A percentile compares a stretch with the other conserved stretches of the same genome.
Conservation (phyloP, 2,797 vertebrate genomes). For the Anguilla marmorata region DNA sequence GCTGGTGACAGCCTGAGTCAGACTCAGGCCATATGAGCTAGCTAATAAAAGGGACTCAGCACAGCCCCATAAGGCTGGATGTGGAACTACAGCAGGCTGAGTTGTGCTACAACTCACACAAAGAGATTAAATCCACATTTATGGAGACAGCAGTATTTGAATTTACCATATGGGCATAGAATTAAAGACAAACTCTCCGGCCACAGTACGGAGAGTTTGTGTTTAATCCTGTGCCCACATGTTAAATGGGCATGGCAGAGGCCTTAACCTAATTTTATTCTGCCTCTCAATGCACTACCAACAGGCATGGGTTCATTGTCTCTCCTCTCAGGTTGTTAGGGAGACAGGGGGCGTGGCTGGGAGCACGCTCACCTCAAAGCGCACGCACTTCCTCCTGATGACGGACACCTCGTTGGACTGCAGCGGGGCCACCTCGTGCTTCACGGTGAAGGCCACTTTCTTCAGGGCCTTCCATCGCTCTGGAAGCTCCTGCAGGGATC, state of each 20-base stretch:
- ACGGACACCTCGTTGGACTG: conserved; percentile 84
- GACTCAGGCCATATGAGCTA: conserved; percentile 60
- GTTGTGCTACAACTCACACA: not conserved
- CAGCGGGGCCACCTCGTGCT: conserved; percentile 78
- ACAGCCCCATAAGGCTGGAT: no score
- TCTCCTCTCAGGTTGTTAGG: conserved; percentile 90
- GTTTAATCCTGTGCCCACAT: no score
- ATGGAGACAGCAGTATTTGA: not conserved
- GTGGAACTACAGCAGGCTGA: no score
- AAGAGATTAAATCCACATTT: conserved; percentile 21
- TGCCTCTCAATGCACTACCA: conserved; percentile 88
- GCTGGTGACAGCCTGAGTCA: conserved; percentile 84
- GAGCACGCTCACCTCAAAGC: conserved; percentile 80
- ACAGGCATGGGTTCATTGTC: conserved; percentile 99
- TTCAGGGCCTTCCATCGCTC: conserved; percentile 77
- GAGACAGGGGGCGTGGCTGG: conserved; percentile 51
- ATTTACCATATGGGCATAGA: conserved; percentile 17
- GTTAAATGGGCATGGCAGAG: conserved; percentile 57
- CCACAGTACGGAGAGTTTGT: not conserved
- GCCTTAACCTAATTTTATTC: conserved; percentile 93
- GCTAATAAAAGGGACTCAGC: not conserved
- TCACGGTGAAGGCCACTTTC: conserved; percentile 81
- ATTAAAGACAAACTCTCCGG: not conserved
- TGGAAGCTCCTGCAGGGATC: conserved; percentile 72
- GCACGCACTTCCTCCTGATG: conserved; percentile 86